Percentiles rank a stretch among this genome's conserved stretches.
Conservation (phyloP, 1,140 invertebrate species). For the Procambarus clarkii region DNA sequence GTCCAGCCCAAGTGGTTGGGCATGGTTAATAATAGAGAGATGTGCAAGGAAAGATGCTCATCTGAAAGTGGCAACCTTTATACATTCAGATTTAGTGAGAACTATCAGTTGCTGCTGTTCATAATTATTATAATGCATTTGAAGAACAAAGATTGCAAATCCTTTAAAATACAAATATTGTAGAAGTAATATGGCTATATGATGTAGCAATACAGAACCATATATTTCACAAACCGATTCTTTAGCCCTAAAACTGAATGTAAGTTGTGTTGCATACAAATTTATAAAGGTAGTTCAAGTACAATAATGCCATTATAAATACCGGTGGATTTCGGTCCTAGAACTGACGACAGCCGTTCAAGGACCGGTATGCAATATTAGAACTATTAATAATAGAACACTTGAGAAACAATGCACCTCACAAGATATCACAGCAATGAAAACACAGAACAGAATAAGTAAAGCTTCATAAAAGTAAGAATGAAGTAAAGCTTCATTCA, state of each 20-base stretch:
- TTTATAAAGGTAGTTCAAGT: neutral
- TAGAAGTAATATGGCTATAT: no score
- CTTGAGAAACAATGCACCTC: neutral
- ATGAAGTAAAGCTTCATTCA: no score
- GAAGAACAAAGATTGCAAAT: no score
- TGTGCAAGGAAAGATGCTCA: no score
- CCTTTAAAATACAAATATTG: no score
- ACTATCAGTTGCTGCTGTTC: neutral
- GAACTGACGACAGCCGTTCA: neutral
- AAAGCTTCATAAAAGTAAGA: neutral
- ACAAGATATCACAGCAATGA: conserved; percentile 14
- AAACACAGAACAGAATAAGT: conserved; percentile 7
- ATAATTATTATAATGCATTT: no score
- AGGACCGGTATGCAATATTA: neutral
- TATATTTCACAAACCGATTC: no score
- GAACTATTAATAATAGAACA: conserved; percentile 3
- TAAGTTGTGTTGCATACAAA: neutral
- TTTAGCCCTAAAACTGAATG: neutral
- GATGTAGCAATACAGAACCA: no score
- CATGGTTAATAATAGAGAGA: neutral
- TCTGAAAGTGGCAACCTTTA: no score
- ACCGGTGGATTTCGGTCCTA: neutral
- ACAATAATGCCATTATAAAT: neutral
- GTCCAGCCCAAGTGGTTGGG: no score
- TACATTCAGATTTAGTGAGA: neutral